These are phyloP conservation scores for Lasioglossum oenotherae DNA, from an alignment of 2,888 invertebrate genomes.

Conservation along the genomic window DNA sequence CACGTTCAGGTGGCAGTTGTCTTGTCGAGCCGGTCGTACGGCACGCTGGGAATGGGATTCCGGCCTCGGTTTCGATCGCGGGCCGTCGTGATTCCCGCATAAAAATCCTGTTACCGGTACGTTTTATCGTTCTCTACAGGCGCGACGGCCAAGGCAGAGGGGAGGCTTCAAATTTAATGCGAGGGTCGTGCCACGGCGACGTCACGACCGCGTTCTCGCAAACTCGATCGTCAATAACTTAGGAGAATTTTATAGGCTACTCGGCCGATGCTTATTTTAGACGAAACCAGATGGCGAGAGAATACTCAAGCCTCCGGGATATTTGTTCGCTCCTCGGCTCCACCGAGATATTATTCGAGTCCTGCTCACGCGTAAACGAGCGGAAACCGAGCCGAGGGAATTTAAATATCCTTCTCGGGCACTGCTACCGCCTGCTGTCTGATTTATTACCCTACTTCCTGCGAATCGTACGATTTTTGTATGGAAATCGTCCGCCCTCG, in stretches of 20 bases:
- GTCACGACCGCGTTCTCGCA: neutral
- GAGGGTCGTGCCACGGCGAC: neutral
- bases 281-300: conserved; percentile 1
- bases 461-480: neutral
- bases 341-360: neutral
- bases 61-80: conserved; percentile 23
- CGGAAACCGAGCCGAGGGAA: conserved; percentile 2
- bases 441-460: neutral
- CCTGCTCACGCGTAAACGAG: neutral
- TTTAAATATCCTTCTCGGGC: neutral
- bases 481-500: neutral
- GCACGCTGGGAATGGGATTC: neutral
- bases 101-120: conserved; percentile 42
- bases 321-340: neutral
- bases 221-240: conserved; percentile 38
- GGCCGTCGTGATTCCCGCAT: conserved; percentile 26
- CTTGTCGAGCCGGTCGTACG: conserved; percentile 10
- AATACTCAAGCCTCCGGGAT: neutral
- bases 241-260: conserved; percentile 30
- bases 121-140: conserved; percentile 22
- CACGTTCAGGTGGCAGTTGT: conserved; percentile 5
- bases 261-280: conserved; percentile 12
- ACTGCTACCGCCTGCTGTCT: neutral
- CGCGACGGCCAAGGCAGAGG: neutral
- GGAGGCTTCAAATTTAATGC: conserved; percentile 34